Conservation (phyloP, 2,113 vertebrate genomes). For the Emydura subglobosa region DNA sequence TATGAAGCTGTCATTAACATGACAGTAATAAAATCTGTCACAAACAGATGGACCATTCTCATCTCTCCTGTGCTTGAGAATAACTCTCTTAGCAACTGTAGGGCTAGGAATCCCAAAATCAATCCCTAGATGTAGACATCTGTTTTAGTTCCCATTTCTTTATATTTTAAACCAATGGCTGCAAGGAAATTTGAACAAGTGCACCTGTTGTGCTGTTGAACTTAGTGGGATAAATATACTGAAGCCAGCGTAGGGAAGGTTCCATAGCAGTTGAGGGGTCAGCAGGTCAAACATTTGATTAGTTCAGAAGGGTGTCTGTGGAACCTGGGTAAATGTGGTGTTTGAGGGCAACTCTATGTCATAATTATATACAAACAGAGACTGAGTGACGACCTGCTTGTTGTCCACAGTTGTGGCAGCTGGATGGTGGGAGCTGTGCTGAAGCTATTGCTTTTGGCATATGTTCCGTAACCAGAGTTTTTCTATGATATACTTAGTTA, state of each 20-base stretch:
- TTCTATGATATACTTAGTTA: neutral
- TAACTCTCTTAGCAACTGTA: neutral
- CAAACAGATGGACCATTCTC: neutral
- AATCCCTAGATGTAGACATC: neutral
- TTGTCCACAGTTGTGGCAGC: neutral
- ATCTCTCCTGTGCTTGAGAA: neutral
- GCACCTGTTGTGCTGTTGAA: neutral
- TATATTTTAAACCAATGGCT: neutral
- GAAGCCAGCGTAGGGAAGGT: neutral
- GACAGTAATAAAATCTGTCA: slow-evolving; percentile 1
- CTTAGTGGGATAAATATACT: neutral
- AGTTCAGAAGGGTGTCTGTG: neutral
- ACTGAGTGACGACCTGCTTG: neutral
- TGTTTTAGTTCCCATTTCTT: neutral
- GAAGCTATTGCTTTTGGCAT: neutral
- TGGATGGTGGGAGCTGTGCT: neutral
- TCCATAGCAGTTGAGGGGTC: neutral
- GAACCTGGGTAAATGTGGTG: neutral
- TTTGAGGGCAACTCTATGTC: neutral
- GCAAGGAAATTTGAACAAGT: neutral
- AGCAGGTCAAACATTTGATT: neutral
- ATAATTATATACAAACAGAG: neutral
- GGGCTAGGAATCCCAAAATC: neutral
- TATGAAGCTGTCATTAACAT: neutral
- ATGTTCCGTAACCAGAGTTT: neutral